A percentile compares a stretch with the other conserved stretches of the same genome.
Evolutionary conservation across 2,113 vertebrate genomes (phyloP).

Genomic region (Saguinus midas): DNA sequence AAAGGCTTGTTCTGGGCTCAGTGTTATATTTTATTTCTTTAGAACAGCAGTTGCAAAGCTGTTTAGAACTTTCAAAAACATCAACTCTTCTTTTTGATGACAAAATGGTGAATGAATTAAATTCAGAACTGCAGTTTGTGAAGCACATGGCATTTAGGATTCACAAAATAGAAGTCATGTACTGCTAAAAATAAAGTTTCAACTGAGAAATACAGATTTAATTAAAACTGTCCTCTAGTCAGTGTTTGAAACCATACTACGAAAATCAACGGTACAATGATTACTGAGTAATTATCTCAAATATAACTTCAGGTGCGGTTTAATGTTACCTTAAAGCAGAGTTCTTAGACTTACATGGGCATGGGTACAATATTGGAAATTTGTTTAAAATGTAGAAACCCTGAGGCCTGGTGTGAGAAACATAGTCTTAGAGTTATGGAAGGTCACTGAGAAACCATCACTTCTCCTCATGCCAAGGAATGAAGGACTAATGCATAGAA

Average conservation of each 20-base stretch:
- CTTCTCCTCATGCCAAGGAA: not conserved
- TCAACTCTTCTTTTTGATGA: slow-evolving; percentile 31
- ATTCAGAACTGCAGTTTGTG: not conserved
- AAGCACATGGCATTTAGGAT: not conserved
- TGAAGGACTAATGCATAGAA: not conserved
- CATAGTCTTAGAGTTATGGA: not conserved
- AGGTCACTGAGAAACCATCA: not conserved
- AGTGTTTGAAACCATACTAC: not conserved
- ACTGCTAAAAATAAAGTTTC: slow-evolving; percentile 35
- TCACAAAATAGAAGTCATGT: not conserved
- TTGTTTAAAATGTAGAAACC: not conserved
- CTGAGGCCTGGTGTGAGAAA: not conserved
- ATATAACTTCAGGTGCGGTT: not conserved
- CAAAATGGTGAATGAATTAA: slow-evolving; percentile 27
- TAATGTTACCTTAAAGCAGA: not conserved
- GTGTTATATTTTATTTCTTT: not conserved
- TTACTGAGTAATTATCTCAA: not conserved
- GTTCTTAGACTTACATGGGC: not conserved
- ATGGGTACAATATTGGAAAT: not conserved
- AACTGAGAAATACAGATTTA: not conserved
- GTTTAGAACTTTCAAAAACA: not conserved
- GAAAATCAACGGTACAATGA: not conserved
- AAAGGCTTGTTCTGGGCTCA: not conserved
- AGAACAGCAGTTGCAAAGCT: not conserved
- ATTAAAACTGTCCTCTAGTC: not conserved